Base-by-base conservation (phyloP, 2,797 vertebrate species). In the Masticophis lateralis region DNA sequence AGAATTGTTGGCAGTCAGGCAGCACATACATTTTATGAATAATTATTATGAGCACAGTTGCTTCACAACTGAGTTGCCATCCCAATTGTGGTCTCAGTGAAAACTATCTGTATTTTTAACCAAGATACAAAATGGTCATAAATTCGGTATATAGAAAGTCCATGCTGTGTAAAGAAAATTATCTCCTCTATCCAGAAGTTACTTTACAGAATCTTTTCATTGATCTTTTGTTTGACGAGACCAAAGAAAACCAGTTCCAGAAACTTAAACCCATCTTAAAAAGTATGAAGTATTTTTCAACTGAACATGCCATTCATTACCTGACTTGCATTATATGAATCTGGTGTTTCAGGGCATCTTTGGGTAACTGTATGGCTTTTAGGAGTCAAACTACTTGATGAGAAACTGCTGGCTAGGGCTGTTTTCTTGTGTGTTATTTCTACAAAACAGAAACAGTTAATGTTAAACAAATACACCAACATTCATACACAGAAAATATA, bases 401-500 rank as follows among this genome's bases (percentile, higher is more conserved):
- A 97, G 93, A 96, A 92, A 96, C 97, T 98, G 98, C 98, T 98
- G 94, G 96, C 96, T 97, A 98, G 96, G 94, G 97, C 96, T 97
- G 98, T 98, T 97, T 98, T 98, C 98, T 96, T 97, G 97, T 94
- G 97, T 93, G 94, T 98, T 98, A 98, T 96, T 97, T 98, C 98
- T 99, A 96, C 91, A 98, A 96, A 95, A 96, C 92, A 96, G 0
- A 93, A 94, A 94, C 87, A 92, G 13, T 28, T 91, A 3, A 94
- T 92, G 16, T 43, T 91, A 96, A 66, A 94, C 3, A 66, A 93
- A 1, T 1, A 57, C 92, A 93, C 74, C 28, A 28, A 51, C 74
- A 43, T 79, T 51, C 93, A 94, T 89, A 43, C 22, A 61, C 25
- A 43, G 25, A 60, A 43, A 22, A 13, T 14, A 25, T 53, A 60